Percentiles rank a stretch among this genome's conserved stretches.
Conservation (phyloP, 1,140 invertebrate genomes). For the Drosophila repletoides region DNA sequence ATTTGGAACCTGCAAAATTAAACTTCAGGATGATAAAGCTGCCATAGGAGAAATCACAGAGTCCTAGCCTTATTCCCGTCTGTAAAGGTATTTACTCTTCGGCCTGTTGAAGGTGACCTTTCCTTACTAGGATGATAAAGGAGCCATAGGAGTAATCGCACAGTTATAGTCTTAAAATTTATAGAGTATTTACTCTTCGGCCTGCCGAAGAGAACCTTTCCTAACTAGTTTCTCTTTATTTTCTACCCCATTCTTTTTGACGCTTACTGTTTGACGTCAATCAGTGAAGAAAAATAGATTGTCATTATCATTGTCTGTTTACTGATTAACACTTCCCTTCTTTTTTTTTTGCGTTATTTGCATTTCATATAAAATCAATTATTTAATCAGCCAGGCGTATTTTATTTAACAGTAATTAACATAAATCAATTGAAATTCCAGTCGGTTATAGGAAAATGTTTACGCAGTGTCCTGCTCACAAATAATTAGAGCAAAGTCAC, state of each 20-base stretch:
- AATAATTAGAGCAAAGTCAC: constrained; percentile 53
- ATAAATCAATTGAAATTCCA: constrained; percentile 68
- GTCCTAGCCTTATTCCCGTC: too few relatives aligned
- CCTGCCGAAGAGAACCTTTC: too few relatives aligned
- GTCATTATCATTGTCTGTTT: constrained; percentile 51
- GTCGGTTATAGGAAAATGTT: constrained; percentile 57
- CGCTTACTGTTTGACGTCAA: constrained; percentile 48
- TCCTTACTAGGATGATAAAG: too few relatives aligned
- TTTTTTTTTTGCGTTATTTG: constrained; percentile 37
- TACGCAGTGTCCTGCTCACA: constrained; percentile 39
- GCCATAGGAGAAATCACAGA: too few relatives aligned
- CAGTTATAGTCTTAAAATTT: too few relatives aligned
- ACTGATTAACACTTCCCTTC: constrained; percentile 28
- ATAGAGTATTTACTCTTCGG: too few relatives aligned
- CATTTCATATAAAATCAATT: constrained; percentile 76
- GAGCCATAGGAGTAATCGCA: too few relatives aligned
- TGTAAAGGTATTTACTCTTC: too few relatives aligned
- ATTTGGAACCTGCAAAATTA: too few relatives aligned
- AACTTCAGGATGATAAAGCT: too few relatives aligned
- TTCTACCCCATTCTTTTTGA: not conserved
- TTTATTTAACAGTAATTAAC: constrained; percentile 79
- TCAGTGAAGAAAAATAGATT: constrained; percentile 50
- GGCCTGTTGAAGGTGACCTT: too few relatives aligned
- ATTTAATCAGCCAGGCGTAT: constrained; percentile 62
- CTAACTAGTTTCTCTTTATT: not conserved